Conservation (phyloP, 1,140 invertebrate species). For the Eurosta solidaginis region DNA sequence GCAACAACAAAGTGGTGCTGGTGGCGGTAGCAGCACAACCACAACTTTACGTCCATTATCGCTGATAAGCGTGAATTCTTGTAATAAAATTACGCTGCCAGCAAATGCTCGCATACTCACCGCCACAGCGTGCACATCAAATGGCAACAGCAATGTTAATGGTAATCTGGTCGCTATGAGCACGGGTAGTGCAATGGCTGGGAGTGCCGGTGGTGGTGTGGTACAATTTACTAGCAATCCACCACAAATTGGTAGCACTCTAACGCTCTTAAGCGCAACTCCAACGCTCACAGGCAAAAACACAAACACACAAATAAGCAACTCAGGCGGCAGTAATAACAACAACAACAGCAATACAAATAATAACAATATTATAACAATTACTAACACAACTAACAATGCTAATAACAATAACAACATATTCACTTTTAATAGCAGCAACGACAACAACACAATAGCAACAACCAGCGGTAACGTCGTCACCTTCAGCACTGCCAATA, state of each 20-base stretch:
- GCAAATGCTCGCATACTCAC: conserved; percentile 54
- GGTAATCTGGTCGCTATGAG: neutral
- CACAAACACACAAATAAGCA: neutral
- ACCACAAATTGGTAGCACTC: neutral
- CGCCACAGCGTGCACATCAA: conserved; percentile 32
- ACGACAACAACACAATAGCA: conserved; percentile 7
- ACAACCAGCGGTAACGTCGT: neutral
- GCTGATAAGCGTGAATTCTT: conserved; percentile 53
- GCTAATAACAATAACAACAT: conserved; percentile 26
- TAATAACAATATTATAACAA: conserved; percentile 16
- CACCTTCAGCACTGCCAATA: neutral
- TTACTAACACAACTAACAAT: conserved; percentile 28
- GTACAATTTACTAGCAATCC: neutral
- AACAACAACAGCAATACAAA: conserved; percentile 17
- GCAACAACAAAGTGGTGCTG: neutral
- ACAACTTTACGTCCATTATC: conserved; percentile 46
- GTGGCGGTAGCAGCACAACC: neutral
- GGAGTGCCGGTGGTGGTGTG: neutral
- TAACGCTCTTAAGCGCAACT: neutral
- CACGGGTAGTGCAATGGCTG: neutral
- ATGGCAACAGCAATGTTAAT: conserved; percentile 32
- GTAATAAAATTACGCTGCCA: conserved; percentile 53
- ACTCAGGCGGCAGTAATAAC: neutral
- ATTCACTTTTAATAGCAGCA: conserved; percentile 28
- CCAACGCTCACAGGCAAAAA: neutral